These are phyloP conservation scores for Noctuana brunneofusca DNA, from an alignment of 2,888 invertebrate species.

Conservation along the genomic window DNA sequence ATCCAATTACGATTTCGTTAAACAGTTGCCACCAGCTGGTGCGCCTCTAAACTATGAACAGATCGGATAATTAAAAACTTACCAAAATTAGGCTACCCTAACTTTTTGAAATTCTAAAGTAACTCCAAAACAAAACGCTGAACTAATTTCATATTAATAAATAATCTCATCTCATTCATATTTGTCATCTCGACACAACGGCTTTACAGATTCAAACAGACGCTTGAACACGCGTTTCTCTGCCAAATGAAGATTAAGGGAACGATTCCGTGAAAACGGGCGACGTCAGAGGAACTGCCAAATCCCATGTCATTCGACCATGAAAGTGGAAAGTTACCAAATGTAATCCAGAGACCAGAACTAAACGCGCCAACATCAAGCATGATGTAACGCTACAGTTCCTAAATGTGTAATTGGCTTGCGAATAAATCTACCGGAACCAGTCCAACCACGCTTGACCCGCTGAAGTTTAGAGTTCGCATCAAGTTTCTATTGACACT, in stretches of 20 bases:
- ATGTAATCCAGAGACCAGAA: slow-evolving; percentile 33
- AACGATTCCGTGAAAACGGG: slow-evolving; percentile 30
- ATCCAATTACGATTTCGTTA: slow-evolving; percentile 20
- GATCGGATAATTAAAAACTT: neutral
- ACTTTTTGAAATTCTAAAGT: too few relatives aligned
- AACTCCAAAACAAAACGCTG: neutral
- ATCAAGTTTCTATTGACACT: neutral
- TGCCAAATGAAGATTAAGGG: slow-evolving; percentile 34
- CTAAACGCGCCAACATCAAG: slow-evolving; percentile 27
- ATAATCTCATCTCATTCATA: slow-evolving; percentile 22
- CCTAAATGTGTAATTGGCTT: slow-evolving; percentile 39
- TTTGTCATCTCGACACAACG: slow-evolving; percentile 1
- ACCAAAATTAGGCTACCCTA: too few relatives aligned
- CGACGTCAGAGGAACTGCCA: slow-evolving; percentile 27
- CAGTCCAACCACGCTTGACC: slow-evolving; percentile 32
- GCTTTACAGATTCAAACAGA: slow-evolving; percentile 12
- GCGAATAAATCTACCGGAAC: slow-evolving; percentile 40
- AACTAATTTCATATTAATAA: slow-evolving; percentile 7
- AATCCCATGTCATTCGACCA: slow-evolving; percentile 26
- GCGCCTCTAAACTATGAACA: neutral
- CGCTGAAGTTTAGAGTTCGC: slow-evolving; percentile 22
- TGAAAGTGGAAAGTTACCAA: slow-evolving; percentile 40
- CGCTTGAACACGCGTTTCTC: slow-evolving; percentile 5
- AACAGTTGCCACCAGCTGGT: neutral
- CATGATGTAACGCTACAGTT: slow-evolving; percentile 36